These are phyloP conservation scores for Drosophila subquinaria DNA, from an alignment of 2,888 invertebrate species.

Conservation along the genomic window DNA sequence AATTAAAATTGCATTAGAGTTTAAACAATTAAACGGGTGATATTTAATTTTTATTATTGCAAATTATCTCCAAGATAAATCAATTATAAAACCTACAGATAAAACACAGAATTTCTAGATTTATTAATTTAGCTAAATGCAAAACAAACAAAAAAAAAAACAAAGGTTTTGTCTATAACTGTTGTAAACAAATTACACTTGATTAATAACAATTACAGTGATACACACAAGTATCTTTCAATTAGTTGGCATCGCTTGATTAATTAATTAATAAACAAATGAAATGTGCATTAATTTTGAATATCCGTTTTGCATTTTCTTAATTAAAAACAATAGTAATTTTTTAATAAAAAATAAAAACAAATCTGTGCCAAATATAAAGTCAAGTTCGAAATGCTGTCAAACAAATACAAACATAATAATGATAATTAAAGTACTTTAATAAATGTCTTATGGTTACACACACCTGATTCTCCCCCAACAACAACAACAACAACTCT, in stretches of 20 bases:
- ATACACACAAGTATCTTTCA: constrained; percentile 45
- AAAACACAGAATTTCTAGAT: constrained; percentile 20
- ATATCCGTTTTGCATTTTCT: constrained; percentile 74
- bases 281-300: constrained; percentile 39
- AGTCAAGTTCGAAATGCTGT: constrained; percentile 24
- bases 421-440: constrained; percentile 51
- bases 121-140: constrained; percentile 25
- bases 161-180: constrained; percentile 37
- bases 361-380: constrained; percentile 51
- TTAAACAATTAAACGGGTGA: constrained; percentile 72
- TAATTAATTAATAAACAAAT: constrained; percentile 45
- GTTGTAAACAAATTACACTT: constrained; percentile 49
- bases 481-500: constrained; percentile 23
- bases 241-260: constrained; percentile 84
- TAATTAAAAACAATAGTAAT: constrained; percentile 37
- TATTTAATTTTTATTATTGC: constrained; percentile 70
- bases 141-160: constrained; percentile 3
- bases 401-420: constrained; percentile 14
- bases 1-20: constrained; percentile 62
- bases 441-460: constrained; percentile 86
- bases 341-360: constrained; percentile 12
- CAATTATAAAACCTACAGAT: not conserved
- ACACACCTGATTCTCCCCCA: constrained; percentile 78
- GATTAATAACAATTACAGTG: constrained; percentile 24
- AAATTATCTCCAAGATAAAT: constrained; percentile 55